Percentiles rank a stretch among this genome's conserved stretches.
Evolutionary conservation across 2,888 invertebrate species (phyloP).

Genomic region (Opisthograptis luteolata): DNA sequence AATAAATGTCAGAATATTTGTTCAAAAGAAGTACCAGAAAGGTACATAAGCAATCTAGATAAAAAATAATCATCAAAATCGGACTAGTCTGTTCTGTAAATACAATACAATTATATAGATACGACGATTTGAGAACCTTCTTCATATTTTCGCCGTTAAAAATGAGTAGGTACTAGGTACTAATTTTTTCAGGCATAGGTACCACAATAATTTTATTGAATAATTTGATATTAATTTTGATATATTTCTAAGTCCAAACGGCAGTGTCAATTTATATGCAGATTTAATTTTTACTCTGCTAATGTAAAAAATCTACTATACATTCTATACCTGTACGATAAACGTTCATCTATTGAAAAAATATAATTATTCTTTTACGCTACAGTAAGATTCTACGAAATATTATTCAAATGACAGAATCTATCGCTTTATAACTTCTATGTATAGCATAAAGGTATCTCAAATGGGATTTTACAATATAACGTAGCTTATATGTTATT

Average conservation of each 20-base stretch:
- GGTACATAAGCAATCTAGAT: too few species aligned
- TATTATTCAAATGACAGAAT: constrained; percentile 28
- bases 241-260: constrained; percentile 18
- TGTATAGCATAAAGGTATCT: constrained; percentile 14
- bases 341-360: constrained; percentile 34
- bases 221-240: constrained; percentile 5
- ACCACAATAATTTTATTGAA: neutral
- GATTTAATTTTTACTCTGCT: constrained; percentile 13
- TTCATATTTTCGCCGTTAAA: too few species aligned
- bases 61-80: too few species aligned
- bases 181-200: too few species aligned
- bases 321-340: constrained; percentile 21
- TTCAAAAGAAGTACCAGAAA: too few species aligned
- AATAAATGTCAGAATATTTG: too few species aligned
- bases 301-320: constrained; percentile 38
- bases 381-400: constrained; percentile 41
- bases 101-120: too few species aligned
- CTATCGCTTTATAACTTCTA: constrained; percentile 1
- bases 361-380: constrained; percentile 34
- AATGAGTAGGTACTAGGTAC: too few species aligned
- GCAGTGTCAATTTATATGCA: constrained; percentile 23
- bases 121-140: too few species aligned
- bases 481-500: neutral
- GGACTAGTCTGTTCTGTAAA: too few species aligned
- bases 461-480: neutral